Evolutionary conservation across 2,888 invertebrate genomes (phyloP), one percentile per base, ranked within the genome.

Genomic region (Priocnemis perturbator): DNA sequence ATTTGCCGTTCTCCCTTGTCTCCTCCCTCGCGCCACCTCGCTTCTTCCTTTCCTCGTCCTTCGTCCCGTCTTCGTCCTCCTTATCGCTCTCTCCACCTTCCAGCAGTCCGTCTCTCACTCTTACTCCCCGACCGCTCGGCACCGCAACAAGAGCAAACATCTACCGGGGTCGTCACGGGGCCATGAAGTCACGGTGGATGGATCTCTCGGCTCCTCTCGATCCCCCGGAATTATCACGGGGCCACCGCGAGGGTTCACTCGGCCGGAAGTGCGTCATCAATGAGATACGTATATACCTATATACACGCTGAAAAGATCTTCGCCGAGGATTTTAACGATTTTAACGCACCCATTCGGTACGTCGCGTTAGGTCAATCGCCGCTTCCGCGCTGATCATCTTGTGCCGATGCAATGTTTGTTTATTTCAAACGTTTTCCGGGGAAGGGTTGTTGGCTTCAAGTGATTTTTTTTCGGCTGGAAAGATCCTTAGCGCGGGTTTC

Each of bases 71-170:
- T 62, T 19, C 53, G 45, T 66, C 53, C 66, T 66, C 55, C 60
- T 59, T 61, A 66, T 69, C 62, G 68, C 72, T 71, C 68, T 67
- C 52, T 65, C 56, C 68, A 69, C 72, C 68, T 63, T 67, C 52
- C 62, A 70, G 60, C 70, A 61, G 64, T 68, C 73, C 60, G 23
- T 50, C 23, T 50, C 23, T 23, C 47, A 17, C 50, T 50, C 17
- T n/a, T 19, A 63, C 58, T 68, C 74, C 68, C 71, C 65, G 73
- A 64, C 73, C 78, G 73, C 75, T 80, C 73, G 74, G 80, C 82
- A 78, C 67, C 72, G 81, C 84, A 87, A 87, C 86, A 86, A 85
- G 86, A 87, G 84, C 86, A 87, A 87, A 87, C 83, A 86, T 83
- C 81, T 78, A 70, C 67, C 78, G 78, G 81, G 86, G 85, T 86